A percentile compares a stretch with the other conserved stretches of the same genome.
These are phyloP conservation scores for Stigmatopora argus DNA, from an alignment of 2,113 vertebrate genomes.

Conservation along the genomic window DNA sequence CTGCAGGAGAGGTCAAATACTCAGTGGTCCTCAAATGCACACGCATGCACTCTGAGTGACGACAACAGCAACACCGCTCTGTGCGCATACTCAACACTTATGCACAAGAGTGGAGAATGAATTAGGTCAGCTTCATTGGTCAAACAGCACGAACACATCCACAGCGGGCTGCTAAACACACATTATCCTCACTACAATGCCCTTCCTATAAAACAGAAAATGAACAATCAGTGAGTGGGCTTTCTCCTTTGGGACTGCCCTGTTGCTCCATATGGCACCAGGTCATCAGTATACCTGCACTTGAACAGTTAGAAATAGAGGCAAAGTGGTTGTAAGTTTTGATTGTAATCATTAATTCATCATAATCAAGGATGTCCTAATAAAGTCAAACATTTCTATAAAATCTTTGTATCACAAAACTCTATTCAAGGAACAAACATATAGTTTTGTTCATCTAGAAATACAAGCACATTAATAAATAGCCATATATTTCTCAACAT, in stretches of 20 bases:
- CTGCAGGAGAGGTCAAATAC: slow-evolving; percentile 49
- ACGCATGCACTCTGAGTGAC: slow-evolving; percentile 30
- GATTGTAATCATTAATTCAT: not conserved
- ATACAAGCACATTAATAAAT: too few species aligned
- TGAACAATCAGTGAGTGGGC: slow-evolving; percentile 36
- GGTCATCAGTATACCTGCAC: slow-evolving; percentile 41
- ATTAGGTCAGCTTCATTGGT: slow-evolving; percentile 59
- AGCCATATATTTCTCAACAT: too few species aligned
- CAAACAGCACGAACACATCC: slow-evolving; percentile 52
- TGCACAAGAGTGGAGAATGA: slow-evolving; percentile 22
- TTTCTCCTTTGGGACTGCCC: slow-evolving; percentile 26
- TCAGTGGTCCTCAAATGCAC: slow-evolving; percentile 55
- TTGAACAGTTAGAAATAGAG: slow-evolving; percentile 8
- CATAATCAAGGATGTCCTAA: not conserved
- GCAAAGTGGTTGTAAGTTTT: not conserved
- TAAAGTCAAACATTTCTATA: not conserved
- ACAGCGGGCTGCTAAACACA: slow-evolving; percentile 60
- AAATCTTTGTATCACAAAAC: too few species aligned
- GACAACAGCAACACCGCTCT: slow-evolving; percentile 36
- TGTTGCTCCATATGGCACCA: slow-evolving; percentile 33
- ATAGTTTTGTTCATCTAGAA: too few species aligned
- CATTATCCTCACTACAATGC: slow-evolving; percentile 53
- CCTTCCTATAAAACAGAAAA: slow-evolving; percentile 41
- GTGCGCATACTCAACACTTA: slow-evolving; percentile 21
- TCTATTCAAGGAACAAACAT: too few species aligned